These are phyloP conservation scores for Nymphalis polychloros DNA, from an alignment of 2,888 invertebrate species.

Conservation along the genomic window DNA sequence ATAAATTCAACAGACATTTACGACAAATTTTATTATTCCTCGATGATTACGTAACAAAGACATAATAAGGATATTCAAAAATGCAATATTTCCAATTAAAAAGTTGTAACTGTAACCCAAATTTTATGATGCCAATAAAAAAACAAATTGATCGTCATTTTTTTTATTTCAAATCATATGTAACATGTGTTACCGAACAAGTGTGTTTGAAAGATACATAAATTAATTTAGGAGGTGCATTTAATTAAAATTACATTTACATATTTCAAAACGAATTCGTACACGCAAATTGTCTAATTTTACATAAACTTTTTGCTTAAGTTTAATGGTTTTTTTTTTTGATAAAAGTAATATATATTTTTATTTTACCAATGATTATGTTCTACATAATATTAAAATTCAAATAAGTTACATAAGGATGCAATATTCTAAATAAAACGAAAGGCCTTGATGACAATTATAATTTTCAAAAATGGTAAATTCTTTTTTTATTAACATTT, in stretches of 20 bases:
- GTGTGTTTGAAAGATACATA: slow-evolving; percentile 41
- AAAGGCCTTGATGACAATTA: no score
- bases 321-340: no score
- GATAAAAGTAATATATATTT: no score
- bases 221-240: slow-evolving; percentile 38
- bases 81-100: slow-evolving; percentile 30
- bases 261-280: neutral
- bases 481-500: no score
- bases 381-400: no score
- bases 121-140: slow-evolving; percentile 51
- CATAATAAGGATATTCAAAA: slow-evolving; percentile 22
- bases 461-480: no score
- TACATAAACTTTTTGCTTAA: neutral
- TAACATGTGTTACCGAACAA: slow-evolving; percentile 44
- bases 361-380: neutral
- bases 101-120: slow-evolving; percentile 48
- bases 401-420: no score
- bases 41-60: slow-evolving; percentile 15
- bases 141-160: slow-evolving; percentile 39
- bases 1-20: slow-evolving; percentile 3
- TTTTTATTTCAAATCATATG: slow-evolving; percentile 32
- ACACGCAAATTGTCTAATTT: neutral
- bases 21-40: slow-evolving; percentile 6
- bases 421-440: no score
- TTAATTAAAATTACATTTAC: slow-evolving; percentile 31